These are phyloP conservation scores for Zaprionus gabonicus DNA, from an alignment of 1,140 invertebrate genomes.

Conservation along the genomic window DNA sequence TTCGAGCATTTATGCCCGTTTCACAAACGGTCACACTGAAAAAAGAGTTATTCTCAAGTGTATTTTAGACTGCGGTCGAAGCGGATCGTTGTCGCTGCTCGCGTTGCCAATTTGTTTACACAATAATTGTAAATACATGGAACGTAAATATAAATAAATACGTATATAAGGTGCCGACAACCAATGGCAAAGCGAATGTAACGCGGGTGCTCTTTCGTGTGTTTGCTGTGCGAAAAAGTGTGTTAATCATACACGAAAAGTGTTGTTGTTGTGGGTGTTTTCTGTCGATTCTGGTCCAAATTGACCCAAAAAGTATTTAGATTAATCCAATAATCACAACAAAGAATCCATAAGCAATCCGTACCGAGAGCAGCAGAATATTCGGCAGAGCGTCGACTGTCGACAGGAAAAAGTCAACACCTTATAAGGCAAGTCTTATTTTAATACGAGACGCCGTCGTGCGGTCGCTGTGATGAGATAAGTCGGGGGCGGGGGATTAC, in stretches of 20 bases:
- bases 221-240: constrained; percentile 39
- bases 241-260: constrained; percentile 37
- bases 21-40: constrained; percentile 11
- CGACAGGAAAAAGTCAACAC: constrained; percentile 54
- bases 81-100: constrained; percentile 10
- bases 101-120: constrained; percentile 42
- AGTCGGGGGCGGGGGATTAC: not conserved
- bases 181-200: constrained; percentile 29
- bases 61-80: constrained; percentile 24
- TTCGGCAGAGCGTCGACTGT: constrained; percentile 27
- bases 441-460: constrained; percentile 18
- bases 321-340: constrained; percentile 15
- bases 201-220: constrained; percentile 21
- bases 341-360: constrained; percentile 18
- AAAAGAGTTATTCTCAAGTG: constrained; percentile 27
- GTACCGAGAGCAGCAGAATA: not conserved
- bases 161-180: constrained; percentile 21
- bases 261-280: constrained; percentile 26
- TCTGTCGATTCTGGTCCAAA: constrained; percentile 7
- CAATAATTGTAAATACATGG: constrained; percentile 36
- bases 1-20: not conserved
- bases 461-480: not conserved
- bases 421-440: constrained; percentile 70
- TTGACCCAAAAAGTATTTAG: constrained; percentile 15
- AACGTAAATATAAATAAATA: constrained; percentile 44